These are phyloP conservation scores for Spisula subtruncata DNA, from an alignment of 2,888 invertebrate species.

Conservation along the genomic window DNA sequence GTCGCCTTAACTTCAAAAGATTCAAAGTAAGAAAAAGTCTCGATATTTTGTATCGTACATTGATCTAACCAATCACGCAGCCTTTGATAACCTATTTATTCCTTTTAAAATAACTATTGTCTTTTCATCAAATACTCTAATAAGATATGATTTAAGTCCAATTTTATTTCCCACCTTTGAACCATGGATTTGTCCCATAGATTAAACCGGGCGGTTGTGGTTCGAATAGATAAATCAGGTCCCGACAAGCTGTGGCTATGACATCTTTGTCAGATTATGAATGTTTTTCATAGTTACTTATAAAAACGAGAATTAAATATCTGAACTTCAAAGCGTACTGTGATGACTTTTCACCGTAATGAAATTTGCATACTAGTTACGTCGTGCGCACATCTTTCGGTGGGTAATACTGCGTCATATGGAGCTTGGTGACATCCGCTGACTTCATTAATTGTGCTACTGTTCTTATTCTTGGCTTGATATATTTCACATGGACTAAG, in stretches of 20 bases:
- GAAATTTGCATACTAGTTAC: background rate
- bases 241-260: background rate
- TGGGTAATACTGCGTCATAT: background rate
- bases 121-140: constrained; percentile 2
- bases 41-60: background rate
- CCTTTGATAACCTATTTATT: constrained; percentile 24
- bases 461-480: background rate
- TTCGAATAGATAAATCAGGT: constrained; percentile 7
- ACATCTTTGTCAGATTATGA: background rate
- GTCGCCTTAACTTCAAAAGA: constrained; percentile 5
- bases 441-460: constrained; percentile 1
- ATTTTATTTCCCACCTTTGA: constrained; percentile 12
- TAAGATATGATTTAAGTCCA: background rate
- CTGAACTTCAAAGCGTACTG: background rate
- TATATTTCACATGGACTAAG: background rate
- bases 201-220: background rate
- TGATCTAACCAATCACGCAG: background rate
- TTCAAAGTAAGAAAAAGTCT: background rate
- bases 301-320: constrained; percentile 11
- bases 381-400: background rate
- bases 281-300: background rate
- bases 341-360: constrained; percentile 17
- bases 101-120: background rate
- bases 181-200: background rate
- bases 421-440: background rate